A percentile compares a stretch with the other conserved stretches of the same genome.
phyloP scores from a whole-genome alignment of 2,888 invertebrate species.

The Plagiodera versicolora region DNA sequence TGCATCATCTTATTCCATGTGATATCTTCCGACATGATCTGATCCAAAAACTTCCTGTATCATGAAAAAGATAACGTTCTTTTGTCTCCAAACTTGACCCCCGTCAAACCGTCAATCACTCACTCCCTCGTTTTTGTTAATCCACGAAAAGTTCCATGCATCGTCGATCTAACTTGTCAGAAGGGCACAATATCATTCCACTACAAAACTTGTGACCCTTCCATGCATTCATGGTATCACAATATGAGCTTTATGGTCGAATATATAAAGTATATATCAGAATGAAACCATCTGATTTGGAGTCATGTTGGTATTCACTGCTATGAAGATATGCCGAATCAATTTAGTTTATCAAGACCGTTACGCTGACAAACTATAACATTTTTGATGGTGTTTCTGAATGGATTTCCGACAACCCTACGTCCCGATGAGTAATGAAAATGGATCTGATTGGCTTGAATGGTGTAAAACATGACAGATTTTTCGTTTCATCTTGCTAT shows the following conservation, averaged over 20 bases:
- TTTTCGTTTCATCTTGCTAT: too few relatives aligned
- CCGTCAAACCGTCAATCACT: slow-evolving; percentile 23
- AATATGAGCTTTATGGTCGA: not conserved
- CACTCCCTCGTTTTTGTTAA: slow-evolving; percentile 17
- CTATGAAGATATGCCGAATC: slow-evolving; percentile 3
- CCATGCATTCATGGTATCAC: not conserved
- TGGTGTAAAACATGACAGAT: too few relatives aligned
- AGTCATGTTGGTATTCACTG: slow-evolving; percentile 2
- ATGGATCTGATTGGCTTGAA: not conserved
- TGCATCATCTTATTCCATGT: not conserved
- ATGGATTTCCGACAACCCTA: not conserved
- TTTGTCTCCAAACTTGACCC: slow-evolving; percentile 13
- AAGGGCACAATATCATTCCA: not conserved
- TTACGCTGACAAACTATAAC: not conserved
- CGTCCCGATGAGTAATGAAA: not conserved
- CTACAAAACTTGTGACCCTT: not conserved
- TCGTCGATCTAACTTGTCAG: slow-evolving; percentile 8
- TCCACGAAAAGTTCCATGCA: slow-evolving; percentile 17
- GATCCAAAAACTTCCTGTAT: not conserved
- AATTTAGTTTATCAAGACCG: slow-evolving; percentile 6
- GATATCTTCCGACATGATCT: not conserved
- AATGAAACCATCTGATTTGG: not conserved
- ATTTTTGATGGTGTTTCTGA: not conserved
- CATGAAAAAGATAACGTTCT: slow-evolving; percentile 9
- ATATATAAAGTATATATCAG: not conserved